Conservation (phyloP, 2,113 vertebrate genomes). For the Syngnathus typhle region DNA sequence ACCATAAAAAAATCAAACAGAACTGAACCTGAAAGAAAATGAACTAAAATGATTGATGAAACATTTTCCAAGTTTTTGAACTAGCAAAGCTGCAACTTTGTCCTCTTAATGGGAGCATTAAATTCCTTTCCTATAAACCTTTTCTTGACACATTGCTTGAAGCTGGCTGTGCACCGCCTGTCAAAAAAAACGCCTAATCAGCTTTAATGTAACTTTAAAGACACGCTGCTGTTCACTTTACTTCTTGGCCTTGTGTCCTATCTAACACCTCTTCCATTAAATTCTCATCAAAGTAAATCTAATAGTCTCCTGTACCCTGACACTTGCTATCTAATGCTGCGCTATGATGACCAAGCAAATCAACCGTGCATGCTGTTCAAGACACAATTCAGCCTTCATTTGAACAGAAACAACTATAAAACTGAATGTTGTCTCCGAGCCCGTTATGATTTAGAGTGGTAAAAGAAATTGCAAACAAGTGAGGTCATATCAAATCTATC, state of each 20-base stretch:
- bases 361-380: neutral
- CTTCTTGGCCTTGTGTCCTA: neutral
- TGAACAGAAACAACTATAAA: no score
- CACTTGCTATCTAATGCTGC: neutral
- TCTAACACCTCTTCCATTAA: conserved; percentile 13
- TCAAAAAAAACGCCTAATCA: conserved; percentile 32
- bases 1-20: neutral
- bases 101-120: conserved; percentile 30
- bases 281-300: conserved; percentile 7
- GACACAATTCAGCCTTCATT: neutral
- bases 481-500: neutral
- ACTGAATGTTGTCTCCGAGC: no score
- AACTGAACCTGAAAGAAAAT: neutral
- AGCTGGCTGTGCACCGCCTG: conserved; percentile 11
- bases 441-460: neutral
- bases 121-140: conserved; percentile 27
- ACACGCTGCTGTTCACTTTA: conserved; percentile 9
- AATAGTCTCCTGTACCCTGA: neutral
- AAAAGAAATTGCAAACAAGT: neutral
- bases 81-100: conserved; percentile 29
- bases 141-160: conserved; percentile 20
- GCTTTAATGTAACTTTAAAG: conserved; percentile 19
- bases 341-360: neutral
- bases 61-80: conserved; percentile 32
- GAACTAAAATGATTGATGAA: neutral